Evolutionary conservation across 2,797 vertebrate species (phyloP).

Genomic region (Muscicapa striata): DNA sequence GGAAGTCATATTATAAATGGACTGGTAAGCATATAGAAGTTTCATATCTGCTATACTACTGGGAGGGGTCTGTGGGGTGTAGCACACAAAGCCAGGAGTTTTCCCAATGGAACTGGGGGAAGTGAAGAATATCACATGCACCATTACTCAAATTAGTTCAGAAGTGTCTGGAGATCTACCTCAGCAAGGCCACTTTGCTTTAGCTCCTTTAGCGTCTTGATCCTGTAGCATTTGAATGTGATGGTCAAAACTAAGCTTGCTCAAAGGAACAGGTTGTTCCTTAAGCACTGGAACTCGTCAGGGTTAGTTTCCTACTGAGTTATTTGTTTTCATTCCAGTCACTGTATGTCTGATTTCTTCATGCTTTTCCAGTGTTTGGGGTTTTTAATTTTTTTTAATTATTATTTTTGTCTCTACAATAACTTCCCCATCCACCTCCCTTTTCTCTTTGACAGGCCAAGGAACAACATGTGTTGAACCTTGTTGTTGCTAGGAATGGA

Average conservation of each 20-base stretch:
- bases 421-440: not conserved
- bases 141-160: not conserved
- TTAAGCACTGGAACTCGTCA: not conserved
- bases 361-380: not conserved
- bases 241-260: not conserved
- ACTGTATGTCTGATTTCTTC: not conserved
- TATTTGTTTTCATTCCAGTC: not conserved
- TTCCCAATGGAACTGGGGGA: not conserved
- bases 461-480: not conserved
- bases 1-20: not conserved
- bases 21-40: not conserved
- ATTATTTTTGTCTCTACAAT: not conserved
- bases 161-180: not conserved
- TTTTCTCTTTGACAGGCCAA: not conserved
- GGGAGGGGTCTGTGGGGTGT: not conserved
- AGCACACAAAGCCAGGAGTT: not conserved
- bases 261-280: not conserved
- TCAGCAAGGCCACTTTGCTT: not conserved
- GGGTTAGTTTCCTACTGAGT: not conserved
- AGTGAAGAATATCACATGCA: not conserved
- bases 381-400: fast-evolving
- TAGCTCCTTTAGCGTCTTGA: not conserved
- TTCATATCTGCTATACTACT: not conserved
- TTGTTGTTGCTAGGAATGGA: not conserved
- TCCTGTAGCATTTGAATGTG: not conserved